phyloP scores from a whole-genome alignment of 2,888 invertebrate genomes.

The Phalera bucephala region DNA sequence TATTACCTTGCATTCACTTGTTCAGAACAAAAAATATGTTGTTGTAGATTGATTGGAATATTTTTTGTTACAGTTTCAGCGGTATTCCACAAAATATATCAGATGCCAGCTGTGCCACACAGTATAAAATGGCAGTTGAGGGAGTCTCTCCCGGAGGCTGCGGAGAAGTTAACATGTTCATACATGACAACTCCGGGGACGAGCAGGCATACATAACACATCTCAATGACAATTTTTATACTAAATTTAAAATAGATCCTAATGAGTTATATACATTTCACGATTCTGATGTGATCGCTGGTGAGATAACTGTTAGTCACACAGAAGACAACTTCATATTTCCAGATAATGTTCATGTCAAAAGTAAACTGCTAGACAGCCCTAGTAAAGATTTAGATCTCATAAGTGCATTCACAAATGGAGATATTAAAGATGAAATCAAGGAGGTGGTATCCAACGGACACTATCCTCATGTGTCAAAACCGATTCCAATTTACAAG shows the following conservation, averaged over 20 bases:
- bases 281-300: slow-evolving; percentile 75
- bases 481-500: slow-evolving; percentile 30
- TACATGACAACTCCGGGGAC: slow-evolving; percentile 69
- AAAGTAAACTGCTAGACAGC: slow-evolving; percentile 55
- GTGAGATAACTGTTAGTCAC: slow-evolving; percentile 75
- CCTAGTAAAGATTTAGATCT: slow-evolving; percentile 60
- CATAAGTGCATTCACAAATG: slow-evolving; percentile 57
- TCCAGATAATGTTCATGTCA: slow-evolving; percentile 59
- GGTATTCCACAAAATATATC: slow-evolving; percentile 79
- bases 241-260: slow-evolving; percentile 79
- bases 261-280: slow-evolving; percentile 78
- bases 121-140: slow-evolving; percentile 78
- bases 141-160: slow-evolving; percentile 66
- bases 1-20: too few relatives aligned
- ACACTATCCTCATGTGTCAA: slow-evolving; percentile 47
- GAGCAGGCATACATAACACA: slow-evolving; percentile 72
- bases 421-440: slow-evolving; percentile 54
- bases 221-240: slow-evolving; percentile 71
- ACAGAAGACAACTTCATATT: slow-evolving; percentile 74
- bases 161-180: slow-evolving; percentile 71
- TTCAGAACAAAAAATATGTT: not conserved
- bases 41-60: slow-evolving; percentile 3
- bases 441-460: slow-evolving; percentile 61
- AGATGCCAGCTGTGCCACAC: slow-evolving; percentile 77
- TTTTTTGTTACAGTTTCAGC: slow-evolving; percentile 61